A percentile compares a stretch with the other conserved stretches of the same genome.
Evolutionary conservation across 2,888 invertebrate genomes (phyloP).

Genomic region (Aphelenchoides bicaudatus): DNA sequence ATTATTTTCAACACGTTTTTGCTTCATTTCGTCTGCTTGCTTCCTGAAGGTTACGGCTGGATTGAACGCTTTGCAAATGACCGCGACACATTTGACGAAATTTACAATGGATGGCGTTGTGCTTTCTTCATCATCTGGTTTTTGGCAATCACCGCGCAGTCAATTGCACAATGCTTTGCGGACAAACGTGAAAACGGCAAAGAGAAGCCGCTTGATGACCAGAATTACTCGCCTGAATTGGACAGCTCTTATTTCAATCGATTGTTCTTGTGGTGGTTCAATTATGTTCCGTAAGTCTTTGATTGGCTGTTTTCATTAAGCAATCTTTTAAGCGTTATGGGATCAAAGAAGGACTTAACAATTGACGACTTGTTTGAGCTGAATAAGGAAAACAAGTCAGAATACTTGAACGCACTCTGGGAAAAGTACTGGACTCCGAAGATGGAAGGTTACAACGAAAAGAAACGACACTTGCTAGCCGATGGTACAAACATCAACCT

Average conservation of each 20-base stretch:
- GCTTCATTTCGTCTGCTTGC: conserved; percentile 71
- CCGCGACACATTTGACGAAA: conserved; percentile 8
- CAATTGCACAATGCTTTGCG: conserved; percentile 44
- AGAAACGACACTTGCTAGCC: conserved; percentile 25
- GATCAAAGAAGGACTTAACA: conserved; percentile 44
- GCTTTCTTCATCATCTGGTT: conserved; percentile 43
- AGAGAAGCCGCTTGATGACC: conserved; percentile 24
- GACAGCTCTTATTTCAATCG: conserved; percentile 46
- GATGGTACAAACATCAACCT: conserved; percentile 23
- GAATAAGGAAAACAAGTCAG: conserved; percentile 41
- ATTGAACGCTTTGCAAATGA: conserved; percentile 26
- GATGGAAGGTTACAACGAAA: conserved; percentile 36
- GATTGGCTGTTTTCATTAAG: no score
- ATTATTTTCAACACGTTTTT: conserved; percentile 86
- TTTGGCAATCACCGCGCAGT: conserved; percentile 35
- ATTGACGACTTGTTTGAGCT: conserved; percentile 49
- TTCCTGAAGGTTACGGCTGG: conserved; percentile 60
- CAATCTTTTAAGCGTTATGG: conserved; percentile 43
- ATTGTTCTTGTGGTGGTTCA: conserved; percentile 22
- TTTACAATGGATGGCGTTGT: conserved; percentile 16
- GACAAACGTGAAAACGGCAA: conserved; percentile 37
- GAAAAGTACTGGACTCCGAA: conserved; percentile 45
- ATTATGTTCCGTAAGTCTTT: conserved; percentile 50
- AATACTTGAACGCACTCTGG: conserved; percentile 41
- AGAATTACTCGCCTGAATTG: conserved; percentile 41